Conservation (phyloP, 2,888 invertebrate species). For the Andrena bucephala region DNA sequence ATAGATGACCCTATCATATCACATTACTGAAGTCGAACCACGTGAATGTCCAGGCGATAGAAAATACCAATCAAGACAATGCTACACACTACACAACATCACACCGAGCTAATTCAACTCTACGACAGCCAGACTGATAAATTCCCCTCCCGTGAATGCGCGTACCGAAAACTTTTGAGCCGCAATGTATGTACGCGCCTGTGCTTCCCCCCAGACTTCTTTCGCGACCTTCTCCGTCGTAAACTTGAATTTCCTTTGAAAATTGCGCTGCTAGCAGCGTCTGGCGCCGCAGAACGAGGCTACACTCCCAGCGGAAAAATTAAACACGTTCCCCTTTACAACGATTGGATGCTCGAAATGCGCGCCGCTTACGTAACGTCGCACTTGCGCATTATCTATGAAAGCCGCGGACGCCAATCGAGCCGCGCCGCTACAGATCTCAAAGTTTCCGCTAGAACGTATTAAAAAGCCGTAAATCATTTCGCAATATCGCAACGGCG, state of each 20-base stretch:
- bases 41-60: too few species aligned
- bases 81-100: too few species aligned
- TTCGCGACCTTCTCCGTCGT: not conserved
- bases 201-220: not conserved
- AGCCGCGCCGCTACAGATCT: conserved; percentile 7
- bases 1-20: too few species aligned
- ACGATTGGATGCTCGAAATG: conserved; percentile 15
- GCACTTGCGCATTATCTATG: conserved; percentile 24
- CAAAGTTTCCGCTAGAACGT: conserved; percentile 35
- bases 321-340: not conserved
- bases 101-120: not conserved
- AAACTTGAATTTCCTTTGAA: not conserved
- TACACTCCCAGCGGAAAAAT: not conserved
- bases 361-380: conserved; percentile 14
- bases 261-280: conserved; percentile 1
- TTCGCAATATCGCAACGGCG: not conserved
- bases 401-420: conserved; percentile 2
- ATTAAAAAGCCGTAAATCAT: conserved; percentile 41
- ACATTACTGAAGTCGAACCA: too few species aligned
- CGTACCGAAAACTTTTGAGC: not conserved
- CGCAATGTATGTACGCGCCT: not conserved
- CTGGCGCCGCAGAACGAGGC: not conserved
- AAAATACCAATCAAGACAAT: too few species aligned
- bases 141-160: not conserved
- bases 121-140: not conserved